A percentile compares a stretch with the other conserved stretches of the same genome.
Evolutionary conservation across 2,797 vertebrate genomes (phyloP).

Genomic region (Danio tinwini): DNA sequence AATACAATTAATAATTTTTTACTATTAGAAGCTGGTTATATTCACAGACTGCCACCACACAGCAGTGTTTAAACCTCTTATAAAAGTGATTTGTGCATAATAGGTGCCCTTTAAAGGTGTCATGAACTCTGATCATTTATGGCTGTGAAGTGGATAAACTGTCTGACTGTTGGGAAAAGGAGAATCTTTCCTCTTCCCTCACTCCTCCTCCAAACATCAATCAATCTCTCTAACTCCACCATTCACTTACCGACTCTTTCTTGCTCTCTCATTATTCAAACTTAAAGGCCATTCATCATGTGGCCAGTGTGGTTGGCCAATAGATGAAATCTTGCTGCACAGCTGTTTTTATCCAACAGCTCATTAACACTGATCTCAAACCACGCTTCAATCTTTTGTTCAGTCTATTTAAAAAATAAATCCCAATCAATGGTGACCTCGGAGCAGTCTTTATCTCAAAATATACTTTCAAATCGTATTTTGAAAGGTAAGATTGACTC

Average conservation of each 20-base stretch:
- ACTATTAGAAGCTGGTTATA: no score
- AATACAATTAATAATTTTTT: no score
- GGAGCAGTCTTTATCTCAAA: background rate
- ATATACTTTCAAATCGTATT: background rate
- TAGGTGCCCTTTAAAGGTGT: background rate
- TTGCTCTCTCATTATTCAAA: slow-evolving; percentile 12
- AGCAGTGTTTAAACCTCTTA: no score
- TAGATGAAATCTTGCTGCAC: background rate
- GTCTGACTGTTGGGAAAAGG: background rate
- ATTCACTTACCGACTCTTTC: slow-evolving; percentile 17
- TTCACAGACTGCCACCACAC: no score
- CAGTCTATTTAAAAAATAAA: background rate
- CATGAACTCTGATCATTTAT: background rate
- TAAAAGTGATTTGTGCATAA: no score
- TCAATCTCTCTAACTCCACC: slow-evolving; percentile 26
- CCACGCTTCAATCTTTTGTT: background rate
- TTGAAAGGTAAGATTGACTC: background rate
- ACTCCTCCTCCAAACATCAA: slow-evolving; percentile 9
- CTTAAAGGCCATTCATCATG: slow-evolving; percentile 13
- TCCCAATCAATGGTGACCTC: background rate
- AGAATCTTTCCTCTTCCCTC: background rate
- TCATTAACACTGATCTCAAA: background rate
- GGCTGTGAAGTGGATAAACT: background rate
- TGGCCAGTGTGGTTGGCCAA: background rate
- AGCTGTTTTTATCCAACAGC: background rate